A percentile compares a stretch with the other conserved stretches of the same genome.
phyloP scores from a whole-genome alignment of 2,797 vertebrate species.

The Xenopus petersii region DNA sequence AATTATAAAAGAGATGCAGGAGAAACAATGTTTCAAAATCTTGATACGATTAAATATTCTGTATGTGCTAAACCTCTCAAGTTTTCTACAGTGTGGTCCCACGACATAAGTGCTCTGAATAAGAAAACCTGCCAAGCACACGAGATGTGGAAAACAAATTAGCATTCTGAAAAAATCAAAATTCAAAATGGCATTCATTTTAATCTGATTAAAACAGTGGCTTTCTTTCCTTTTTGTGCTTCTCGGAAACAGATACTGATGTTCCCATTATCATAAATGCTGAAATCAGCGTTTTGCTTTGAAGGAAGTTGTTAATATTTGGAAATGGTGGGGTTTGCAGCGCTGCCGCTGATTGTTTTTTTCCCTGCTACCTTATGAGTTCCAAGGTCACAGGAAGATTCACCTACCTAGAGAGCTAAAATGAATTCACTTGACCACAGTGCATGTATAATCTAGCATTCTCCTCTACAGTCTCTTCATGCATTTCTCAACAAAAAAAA shows the following conservation, averaged over 20 bases:
- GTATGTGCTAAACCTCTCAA: background rate
- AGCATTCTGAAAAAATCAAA: slow-evolving; percentile 70
- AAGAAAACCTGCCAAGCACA: slow-evolving; percentile 60
- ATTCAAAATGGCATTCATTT: slow-evolving; percentile 54
- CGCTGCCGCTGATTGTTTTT: slow-evolving; percentile 68
- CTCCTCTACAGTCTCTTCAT: slow-evolving; percentile 67
- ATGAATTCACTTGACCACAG: slow-evolving; percentile 70
- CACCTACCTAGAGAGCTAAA: slow-evolving; percentile 68
- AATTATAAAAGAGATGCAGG: no score
- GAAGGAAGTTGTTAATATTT: slow-evolving; percentile 67
- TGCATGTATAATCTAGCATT: slow-evolving; percentile 78
- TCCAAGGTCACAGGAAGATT: slow-evolving; percentile 75
- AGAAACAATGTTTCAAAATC: no score
- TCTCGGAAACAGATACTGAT: slow-evolving; percentile 70
- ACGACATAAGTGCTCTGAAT: slow-evolving; percentile 51
- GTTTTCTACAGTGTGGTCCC: slow-evolving; percentile 44
- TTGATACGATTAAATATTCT: background rate
- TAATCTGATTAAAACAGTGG: slow-evolving; percentile 72
- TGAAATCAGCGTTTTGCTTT: slow-evolving; percentile 75
- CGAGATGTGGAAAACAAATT: slow-evolving; percentile 68
- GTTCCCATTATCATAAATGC: slow-evolving; percentile 72
- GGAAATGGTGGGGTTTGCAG: slow-evolving; percentile 64
- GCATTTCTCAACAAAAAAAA: slow-evolving; percentile 61
- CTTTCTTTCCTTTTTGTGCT: slow-evolving; percentile 48
- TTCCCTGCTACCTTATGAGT: slow-evolving; percentile 67